phyloP scores from a whole-genome alignment of 2,113 vertebrate species.

The Stegastes partitus region DNA sequence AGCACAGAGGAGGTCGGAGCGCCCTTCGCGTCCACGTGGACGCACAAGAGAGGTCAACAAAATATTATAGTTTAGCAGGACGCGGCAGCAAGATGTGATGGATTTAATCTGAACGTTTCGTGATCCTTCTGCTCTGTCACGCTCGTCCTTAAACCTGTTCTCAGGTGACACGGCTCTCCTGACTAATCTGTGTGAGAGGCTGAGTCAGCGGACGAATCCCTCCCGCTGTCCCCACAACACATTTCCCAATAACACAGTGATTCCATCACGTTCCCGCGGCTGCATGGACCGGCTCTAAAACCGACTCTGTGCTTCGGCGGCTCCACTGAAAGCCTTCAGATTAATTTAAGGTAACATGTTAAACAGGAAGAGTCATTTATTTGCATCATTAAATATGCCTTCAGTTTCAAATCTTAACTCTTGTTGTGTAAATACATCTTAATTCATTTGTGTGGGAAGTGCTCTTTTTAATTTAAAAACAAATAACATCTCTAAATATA shows the following conservation, averaged over 20 bases:
- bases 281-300: constrained; percentile 18
- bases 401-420: neutral
- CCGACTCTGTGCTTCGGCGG: constrained; percentile 12
- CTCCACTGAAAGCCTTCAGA: constrained; percentile 35
- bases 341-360: neutral
- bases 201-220: constrained; percentile 65
- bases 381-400: neutral
- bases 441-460: neutral
- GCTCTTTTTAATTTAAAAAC: neutral
- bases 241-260: constrained; percentile 52
- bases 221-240: constrained; percentile 34
- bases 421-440: neutral
- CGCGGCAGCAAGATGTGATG: neutral
- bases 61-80: neutral
- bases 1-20: neutral
- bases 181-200: constrained; percentile 66
- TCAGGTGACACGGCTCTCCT: constrained; percentile 44
- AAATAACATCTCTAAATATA: too few species aligned
- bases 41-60: too few species aligned
- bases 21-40: neutral
- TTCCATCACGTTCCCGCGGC: constrained; percentile 41
- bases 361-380: neutral
- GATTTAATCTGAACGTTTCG: constrained; percentile 32
- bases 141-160: constrained; percentile 54
- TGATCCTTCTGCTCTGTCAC: constrained; percentile 31